Evolutionary conservation across 2,797 vertebrate genomes (phyloP).

Genomic region (Propithecus deckenii): DNA sequence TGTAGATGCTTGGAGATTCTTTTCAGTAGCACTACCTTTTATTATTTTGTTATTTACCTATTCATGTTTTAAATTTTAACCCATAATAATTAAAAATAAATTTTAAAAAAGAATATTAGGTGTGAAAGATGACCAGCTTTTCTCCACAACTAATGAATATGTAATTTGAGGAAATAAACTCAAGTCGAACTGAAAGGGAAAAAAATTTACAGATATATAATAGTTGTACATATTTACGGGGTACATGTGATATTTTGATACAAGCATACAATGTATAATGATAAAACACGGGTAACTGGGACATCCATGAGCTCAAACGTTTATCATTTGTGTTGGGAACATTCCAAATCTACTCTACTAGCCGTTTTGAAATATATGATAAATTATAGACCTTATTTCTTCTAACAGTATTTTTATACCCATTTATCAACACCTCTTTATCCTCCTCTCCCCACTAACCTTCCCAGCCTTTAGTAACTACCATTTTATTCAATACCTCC

Average conservation of each 20-base stretch:
- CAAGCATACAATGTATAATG: not conserved
- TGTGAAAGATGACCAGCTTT: not conserved
- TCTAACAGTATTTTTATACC: not conserved
- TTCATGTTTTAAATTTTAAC: not conserved
- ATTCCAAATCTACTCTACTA: not conserved
- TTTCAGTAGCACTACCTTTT: not conserved
- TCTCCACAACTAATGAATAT: not conserved
- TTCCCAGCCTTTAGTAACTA: not conserved
- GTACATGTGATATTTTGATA: not conserved
- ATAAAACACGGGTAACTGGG: not conserved
- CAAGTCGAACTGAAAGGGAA: too few species aligned
- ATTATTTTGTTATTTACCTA: not conserved
- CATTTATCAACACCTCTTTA: not conserved
- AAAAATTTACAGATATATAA: too few species aligned
- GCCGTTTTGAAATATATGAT: not conserved
- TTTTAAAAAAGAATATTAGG: not conserved
- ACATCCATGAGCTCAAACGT: not conserved
- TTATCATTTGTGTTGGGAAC: not conserved
- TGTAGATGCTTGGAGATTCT: not conserved
- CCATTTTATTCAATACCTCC: not conserved
- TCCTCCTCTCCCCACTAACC: not conserved
- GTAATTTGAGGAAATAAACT: not conserved
- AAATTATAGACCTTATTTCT: not conserved
- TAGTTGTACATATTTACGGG: not conserved
- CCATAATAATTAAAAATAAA: not conserved